phyloP scores from a whole-genome alignment of 2,113 vertebrate genomes.

The Ia io region DNA sequence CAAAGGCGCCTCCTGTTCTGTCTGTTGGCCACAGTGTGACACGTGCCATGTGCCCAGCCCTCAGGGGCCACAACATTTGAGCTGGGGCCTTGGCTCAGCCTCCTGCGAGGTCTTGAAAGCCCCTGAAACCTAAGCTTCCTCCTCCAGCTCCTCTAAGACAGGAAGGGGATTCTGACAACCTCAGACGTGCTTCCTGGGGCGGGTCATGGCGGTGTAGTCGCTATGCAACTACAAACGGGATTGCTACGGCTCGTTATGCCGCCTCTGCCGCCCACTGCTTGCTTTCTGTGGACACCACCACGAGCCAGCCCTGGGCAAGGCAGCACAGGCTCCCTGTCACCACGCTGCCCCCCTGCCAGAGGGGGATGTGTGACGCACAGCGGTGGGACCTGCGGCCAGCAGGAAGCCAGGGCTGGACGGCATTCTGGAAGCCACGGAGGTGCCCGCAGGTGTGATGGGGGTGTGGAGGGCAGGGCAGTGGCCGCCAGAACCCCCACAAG shows the following conservation, averaged over 20 bases:
- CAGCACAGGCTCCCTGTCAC: no score
- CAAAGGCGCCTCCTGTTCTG: no score
- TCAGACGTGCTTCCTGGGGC: fast-evolving
- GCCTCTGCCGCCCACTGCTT: background rate
- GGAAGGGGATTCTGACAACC: background rate
- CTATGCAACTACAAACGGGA: background rate
- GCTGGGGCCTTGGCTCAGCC: background rate
- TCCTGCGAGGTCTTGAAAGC: fast-evolving
- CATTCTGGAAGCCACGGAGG: background rate
- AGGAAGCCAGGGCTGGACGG: background rate
- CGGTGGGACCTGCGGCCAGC: background rate
- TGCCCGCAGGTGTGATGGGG: background rate
- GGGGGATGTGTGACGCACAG: background rate
- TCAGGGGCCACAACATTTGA: fast-evolving
- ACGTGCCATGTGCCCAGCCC: fast-evolving
- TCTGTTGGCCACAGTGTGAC: fast-evolving
- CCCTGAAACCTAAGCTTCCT: background rate
- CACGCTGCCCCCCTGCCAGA: background rate
- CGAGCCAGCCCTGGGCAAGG: background rate
- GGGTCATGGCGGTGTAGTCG: background rate
- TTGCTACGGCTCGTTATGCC: fast-evolving
- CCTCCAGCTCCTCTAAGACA: background rate
- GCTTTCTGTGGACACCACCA: background rate
- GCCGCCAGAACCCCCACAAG: background rate
- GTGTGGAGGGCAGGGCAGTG: background rate